These are phyloP conservation scores for Apodemia hepburni DNA, from an alignment of 2,888 invertebrate species.

Conservation along the genomic window DNA sequence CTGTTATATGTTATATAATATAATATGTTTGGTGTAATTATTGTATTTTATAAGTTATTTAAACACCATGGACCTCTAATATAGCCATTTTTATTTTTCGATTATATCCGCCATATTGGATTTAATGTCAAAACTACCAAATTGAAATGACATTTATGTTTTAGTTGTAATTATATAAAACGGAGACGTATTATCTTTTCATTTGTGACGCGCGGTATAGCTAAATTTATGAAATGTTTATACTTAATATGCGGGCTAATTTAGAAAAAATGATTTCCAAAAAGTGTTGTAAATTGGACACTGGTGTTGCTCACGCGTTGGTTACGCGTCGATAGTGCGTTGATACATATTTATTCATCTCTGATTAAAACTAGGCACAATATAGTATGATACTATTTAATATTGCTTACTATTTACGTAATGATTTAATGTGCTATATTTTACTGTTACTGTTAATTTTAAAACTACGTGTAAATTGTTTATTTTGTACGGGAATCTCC, in stretches of 20 bases:
- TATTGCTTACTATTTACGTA: conserved; percentile 7
- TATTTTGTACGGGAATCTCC: conserved; percentile 13
- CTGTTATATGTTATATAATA: conserved; percentile 6
- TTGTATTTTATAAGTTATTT: conserved; percentile 10
- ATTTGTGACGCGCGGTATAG: not conserved
- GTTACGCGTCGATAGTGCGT: not conserved
- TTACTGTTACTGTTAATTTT: conserved; percentile 1
- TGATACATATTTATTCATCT: not conserved
- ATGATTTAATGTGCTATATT: conserved; percentile 10
- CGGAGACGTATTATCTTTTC: not conserved
- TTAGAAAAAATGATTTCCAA: not conserved
- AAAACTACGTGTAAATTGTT: conserved; percentile 4
- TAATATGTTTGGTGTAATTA: conserved; percentile 9
- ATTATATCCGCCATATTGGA: not conserved
- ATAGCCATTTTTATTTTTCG: not conserved
- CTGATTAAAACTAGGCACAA: conserved; percentile 7
- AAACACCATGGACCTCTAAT: conserved; percentile 1
- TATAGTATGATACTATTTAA: conserved; percentile 2
- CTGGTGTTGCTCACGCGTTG: not conserved
- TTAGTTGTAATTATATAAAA: not conserved
- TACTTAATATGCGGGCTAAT: not conserved
- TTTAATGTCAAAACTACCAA: not conserved
- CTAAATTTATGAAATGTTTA: not conserved
- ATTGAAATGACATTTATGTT: not conserved
- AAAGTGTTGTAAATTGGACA: not conserved